These are phyloP conservation scores for Cyphomyrus plagiostoma DNA, from an alignment of 2,113 vertebrate genomes.

Conservation along the genomic window DNA sequence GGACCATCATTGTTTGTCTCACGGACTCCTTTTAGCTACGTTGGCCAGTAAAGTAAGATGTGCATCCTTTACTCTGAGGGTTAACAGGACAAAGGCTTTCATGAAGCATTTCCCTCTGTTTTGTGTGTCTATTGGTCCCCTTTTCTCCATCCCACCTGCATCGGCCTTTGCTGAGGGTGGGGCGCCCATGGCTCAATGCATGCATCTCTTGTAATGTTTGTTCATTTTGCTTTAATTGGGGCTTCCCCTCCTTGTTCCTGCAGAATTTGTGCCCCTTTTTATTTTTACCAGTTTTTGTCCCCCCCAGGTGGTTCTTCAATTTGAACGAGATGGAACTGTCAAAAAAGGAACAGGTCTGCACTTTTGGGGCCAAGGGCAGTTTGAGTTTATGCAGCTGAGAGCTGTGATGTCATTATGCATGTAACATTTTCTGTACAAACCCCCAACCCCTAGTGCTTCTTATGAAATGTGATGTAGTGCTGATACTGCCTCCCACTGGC, in stretches of 20 bases:
- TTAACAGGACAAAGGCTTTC: slow-evolving; percentile 75
- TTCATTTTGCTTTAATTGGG: background rate
- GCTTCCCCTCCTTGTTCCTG: background rate
- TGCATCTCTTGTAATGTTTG: background rate
- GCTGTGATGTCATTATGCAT: background rate
- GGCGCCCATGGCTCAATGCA: background rate
- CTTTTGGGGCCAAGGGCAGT: background rate
- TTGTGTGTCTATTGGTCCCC: background rate
- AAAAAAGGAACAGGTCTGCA: slow-evolving; percentile 49
- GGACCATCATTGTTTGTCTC: slow-evolving; percentile 74
- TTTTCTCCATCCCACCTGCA: too few species aligned
- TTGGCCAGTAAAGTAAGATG: slow-evolving; percentile 62
- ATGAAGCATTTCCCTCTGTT: slow-evolving; percentile 81
- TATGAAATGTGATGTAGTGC: background rate
- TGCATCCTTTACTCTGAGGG: slow-evolving; percentile 62
- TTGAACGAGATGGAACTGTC: slow-evolving; percentile 43
- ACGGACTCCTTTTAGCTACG: slow-evolving; percentile 78
- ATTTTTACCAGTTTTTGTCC: background rate
- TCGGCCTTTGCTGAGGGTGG: background rate
- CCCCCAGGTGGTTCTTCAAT: slow-evolving; percentile 58
- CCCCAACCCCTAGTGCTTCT: background rate
- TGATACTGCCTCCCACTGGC: background rate
- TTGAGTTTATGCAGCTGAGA: background rate
- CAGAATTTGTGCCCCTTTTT: background rate
- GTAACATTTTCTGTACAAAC: background rate